phyloP scores from a whole-genome alignment of 2,113 vertebrate genomes.

The Apodemus speciosus region DNA sequence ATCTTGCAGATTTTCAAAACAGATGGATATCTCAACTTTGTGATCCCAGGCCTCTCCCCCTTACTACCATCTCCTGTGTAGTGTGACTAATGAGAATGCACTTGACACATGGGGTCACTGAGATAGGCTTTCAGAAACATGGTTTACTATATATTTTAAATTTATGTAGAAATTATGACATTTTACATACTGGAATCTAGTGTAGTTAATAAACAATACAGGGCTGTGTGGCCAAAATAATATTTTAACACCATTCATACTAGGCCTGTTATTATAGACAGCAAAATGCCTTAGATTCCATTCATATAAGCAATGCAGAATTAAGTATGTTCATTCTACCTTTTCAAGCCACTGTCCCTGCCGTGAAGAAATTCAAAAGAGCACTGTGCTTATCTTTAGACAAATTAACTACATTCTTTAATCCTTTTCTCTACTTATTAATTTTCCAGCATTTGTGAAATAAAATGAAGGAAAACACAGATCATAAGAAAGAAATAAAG shows the following conservation, averaged over 20 bases:
- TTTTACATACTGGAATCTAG: not conserved
- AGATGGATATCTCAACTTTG: not conserved
- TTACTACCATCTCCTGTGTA: not conserved
- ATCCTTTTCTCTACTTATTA: not conserved
- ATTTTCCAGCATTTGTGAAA: not conserved
- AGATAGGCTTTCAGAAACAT: not conserved
- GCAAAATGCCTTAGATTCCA: not conserved
- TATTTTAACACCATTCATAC: not conserved
- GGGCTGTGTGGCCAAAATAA: not conserved
- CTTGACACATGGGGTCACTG: no score
- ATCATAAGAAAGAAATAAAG: not conserved
- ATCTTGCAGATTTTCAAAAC: not conserved
- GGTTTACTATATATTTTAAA: not conserved
- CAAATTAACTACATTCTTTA: not conserved
- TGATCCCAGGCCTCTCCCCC: not conserved
- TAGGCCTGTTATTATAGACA: not conserved
- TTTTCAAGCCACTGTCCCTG: not conserved
- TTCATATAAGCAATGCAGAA: not conserved
- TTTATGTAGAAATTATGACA: not conserved
- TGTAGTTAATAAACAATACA: not conserved
- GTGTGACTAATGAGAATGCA: not conserved
- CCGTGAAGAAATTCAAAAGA: not conserved
- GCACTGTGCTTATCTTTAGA: not conserved
- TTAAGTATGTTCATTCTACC: not conserved
- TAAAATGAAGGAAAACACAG: not conserved